phyloP scores from a whole-genome alignment of 1,140 invertebrate genomes.

The Meloidogyne chitwoodi region DNA sequence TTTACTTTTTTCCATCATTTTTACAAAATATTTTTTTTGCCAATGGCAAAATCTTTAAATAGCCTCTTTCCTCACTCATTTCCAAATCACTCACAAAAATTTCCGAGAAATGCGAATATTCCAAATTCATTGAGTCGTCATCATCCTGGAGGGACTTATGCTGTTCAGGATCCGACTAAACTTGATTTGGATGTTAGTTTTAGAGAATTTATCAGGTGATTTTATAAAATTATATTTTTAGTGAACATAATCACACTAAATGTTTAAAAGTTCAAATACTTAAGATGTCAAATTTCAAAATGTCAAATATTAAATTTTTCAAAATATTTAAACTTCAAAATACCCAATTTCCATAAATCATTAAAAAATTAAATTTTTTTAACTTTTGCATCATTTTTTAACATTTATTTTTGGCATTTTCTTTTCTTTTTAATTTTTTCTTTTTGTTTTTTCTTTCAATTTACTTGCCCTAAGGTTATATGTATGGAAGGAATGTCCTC shows the following conservation, averaged over 20 bases:
- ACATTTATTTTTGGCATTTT: not conserved
- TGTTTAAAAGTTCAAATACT: too few species aligned
- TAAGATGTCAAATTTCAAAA: too few species aligned
- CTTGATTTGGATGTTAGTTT: not conserved
- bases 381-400: not conserved
- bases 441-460: not conserved
- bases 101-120: not conserved
- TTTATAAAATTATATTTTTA: too few species aligned
- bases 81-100: not conserved
- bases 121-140: conserved; percentile 1
- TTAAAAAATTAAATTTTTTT: too few species aligned
- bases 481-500: not conserved
- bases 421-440: too few species aligned
- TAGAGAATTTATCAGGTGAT: not conserved
- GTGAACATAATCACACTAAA: too few species aligned
- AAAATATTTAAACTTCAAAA: too few species aligned
- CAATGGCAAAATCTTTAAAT: not conserved
- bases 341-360: too few species aligned
- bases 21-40: not conserved
- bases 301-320: too few species aligned
- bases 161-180: not conserved
- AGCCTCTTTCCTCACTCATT: not conserved
- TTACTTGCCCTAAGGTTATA: not conserved
- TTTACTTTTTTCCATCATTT: not conserved
- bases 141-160: conserved; percentile 12